Base-by-base conservation (phyloP, 2,797 vertebrate species). In the Sebastes cheni region DNA sequence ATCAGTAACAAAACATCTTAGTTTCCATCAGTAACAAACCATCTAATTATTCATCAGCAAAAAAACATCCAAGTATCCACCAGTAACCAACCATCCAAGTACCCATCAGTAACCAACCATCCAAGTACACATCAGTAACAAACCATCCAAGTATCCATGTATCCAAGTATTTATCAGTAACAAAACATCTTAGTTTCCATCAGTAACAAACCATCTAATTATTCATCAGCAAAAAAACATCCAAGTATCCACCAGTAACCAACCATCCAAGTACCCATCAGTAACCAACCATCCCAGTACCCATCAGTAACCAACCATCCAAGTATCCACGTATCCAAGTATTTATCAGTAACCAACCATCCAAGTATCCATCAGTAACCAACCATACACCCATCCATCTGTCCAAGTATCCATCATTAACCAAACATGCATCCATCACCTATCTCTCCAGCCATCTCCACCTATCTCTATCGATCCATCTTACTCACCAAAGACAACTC, bases 401-500 rank as follows among this genome's bases (percentile, higher is more conserved):
- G 58, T 64, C 12, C 16, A 18, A 42, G 39, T 42, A 42, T 52
- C 29, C 12, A 30, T 42, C 14, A 20, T 2, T 36, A 70, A 27
- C 8, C 23, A 72, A 56, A 10, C 22, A 46, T 79, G 12, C 23
- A 60, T 67, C 59, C 18, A 34, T 55, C 68, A 42, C n/a, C 18
- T 9, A 55, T 23, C 12, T n/a, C 72, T 14, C 42, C 12, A 27
- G 56, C 56, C 8, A 42, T 20, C 7, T 61, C 16, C 23, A 65
- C 22, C 14, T 6, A 46, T 86, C 61, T 13, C 46, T n/a, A 50
- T 64, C 60, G 14, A 46, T 66, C 72, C 18, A 58, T 77, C 58
- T 56, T 70, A 22, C 27, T 76, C 30, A 46, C 25, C 13, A 23
- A 58, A 84, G 67, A 82, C 23, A 71, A 46, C 27, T 69, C 20